Evolutionary conservation across 30 jellyfish, hydroid and myxozoan genomes (phyloP), one percentile per base, ranked within the genome.

Genomic region (Aurelia coerulea): DNA sequence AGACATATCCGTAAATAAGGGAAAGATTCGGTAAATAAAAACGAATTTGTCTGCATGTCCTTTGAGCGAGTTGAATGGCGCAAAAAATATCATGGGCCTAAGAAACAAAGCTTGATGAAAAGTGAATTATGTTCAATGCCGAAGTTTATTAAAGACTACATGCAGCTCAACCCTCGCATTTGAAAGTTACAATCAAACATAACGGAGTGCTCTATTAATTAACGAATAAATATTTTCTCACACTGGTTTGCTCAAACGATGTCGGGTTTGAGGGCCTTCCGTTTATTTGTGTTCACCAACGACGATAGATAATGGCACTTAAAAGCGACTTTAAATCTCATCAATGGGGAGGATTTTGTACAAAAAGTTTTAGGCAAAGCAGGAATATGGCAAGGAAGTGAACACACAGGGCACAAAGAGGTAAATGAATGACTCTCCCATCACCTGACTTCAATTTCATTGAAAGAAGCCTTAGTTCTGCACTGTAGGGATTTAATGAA

Each of bases 301-400:
- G 65, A 42, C 74, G 87, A 68, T 15, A 51, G 6, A 60, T 62
- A 51, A 59, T 42, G 60, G 56, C 80, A 65, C 80, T 79, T 62
- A 54, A 79, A 64, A 79, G 56, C 32, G 69, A 41, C 64, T 62
- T n/a, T 23, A 13, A 49, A 67, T 79, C 69, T 7, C 17, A 64
- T 56, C 53, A 49, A 79, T 41, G 49, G 63, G 60, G 34, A 65
- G 77, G 87, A 29, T 63, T 70, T 37, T 34, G 42, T 10, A 39
- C 62, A 37, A 79, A 42, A 62, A 37, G 58, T 50, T 65, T 79
- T 75, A 17, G 18, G 86, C 11, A 52, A 54, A 15, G 29, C 86
- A 75, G 86, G 86, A 75, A 75, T 70, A 79, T 10, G 60, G 35
- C 89, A 71, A 79, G 80, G 89, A 79, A 79, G 80, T 65, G 51